A percentile compares a stretch with the other conserved stretches of the same genome.
phyloP scores from a whole-genome alignment of 1,140 invertebrate species.

The Lysiphlebus fabarum region DNA sequence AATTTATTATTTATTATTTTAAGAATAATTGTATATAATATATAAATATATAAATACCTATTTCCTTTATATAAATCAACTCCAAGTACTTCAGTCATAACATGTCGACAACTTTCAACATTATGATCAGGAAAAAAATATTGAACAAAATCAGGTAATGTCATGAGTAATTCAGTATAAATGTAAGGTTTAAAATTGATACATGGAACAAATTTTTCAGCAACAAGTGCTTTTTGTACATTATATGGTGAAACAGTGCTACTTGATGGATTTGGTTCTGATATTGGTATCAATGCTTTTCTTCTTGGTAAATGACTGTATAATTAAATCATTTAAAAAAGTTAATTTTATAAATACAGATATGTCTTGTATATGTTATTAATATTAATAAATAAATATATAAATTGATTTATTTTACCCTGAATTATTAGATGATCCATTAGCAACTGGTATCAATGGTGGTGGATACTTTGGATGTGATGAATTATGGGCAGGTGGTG shows the following conservation, averaged over 20 bases:
- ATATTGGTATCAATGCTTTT: conserved; percentile 63
- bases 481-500: conserved; percentile 47
- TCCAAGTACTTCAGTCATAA: conserved; percentile 71
- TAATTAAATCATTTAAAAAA: conserved; percentile 23
- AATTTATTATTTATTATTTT: conserved; percentile 1
- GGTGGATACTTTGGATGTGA: conserved; percentile 57
- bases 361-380: too few relatives aligned
- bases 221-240: conserved; percentile 75
- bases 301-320: conserved; percentile 46
- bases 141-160: conserved; percentile 73
- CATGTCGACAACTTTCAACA: conserved; percentile 69
- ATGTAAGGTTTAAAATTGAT: conserved; percentile 83
- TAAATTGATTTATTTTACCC: conserved; percentile 23
- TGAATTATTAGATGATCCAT: conserved; percentile 39
- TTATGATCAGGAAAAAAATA: conserved; percentile 75
- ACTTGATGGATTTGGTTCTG: conserved; percentile 58
- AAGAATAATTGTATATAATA: conserved; percentile 11
- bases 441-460: conserved; percentile 57
- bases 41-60: conserved; percentile 56
- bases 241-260: conserved; percentile 65
- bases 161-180: conserved; percentile 76
- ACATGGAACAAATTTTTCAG: conserved; percentile 76
- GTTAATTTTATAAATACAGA: too few relatives aligned
- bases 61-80: conserved; percentile 78
- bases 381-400: too few relatives aligned